A percentile compares a stretch with the other conserved stretches of the same genome.
phyloP scores from a whole-genome alignment of 2,888 invertebrate species.

The Drepana falcataria region DNA sequence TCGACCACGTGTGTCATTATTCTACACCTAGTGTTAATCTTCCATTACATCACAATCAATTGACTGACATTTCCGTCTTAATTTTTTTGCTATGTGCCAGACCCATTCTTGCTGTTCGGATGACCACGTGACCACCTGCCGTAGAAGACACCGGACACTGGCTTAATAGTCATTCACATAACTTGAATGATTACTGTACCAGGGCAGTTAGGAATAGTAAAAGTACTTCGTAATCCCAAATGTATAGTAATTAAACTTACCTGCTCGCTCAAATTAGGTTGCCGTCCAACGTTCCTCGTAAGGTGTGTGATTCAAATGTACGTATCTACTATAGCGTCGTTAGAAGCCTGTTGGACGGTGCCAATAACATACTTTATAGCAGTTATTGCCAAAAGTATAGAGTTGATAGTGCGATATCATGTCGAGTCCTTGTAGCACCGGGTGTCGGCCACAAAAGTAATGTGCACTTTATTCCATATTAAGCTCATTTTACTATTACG shows the following conservation, averaged over 20 bases:
- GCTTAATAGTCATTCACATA: background rate
- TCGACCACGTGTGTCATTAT: background rate
- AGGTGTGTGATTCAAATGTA: no score
- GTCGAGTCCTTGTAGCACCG: conserved; percentile 37
- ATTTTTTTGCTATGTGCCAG: background rate
- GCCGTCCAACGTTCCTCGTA: no score
- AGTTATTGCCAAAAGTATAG: conserved; percentile 2
- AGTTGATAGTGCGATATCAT: conserved; percentile 31
- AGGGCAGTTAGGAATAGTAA: no score
- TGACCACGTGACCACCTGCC: background rate
- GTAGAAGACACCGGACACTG: background rate
- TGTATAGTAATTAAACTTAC: no score
- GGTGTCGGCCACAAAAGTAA: conserved; percentile 35
- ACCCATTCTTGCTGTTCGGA: background rate
- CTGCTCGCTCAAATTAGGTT: no score
- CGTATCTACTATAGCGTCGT: no score
- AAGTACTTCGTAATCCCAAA: no score
- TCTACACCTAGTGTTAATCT: no score
- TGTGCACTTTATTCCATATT: conserved; percentile 55
- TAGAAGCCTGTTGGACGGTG: no score
- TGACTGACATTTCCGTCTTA: background rate
- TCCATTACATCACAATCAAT: background rate
- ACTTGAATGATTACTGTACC: no score
- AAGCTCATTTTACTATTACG: conserved; percentile 69
- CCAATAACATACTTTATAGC: background rate